Evolutionary conservation across 2,888 invertebrate species (phyloP).

Genomic region (Petrolisthes manimaculis): DNA sequence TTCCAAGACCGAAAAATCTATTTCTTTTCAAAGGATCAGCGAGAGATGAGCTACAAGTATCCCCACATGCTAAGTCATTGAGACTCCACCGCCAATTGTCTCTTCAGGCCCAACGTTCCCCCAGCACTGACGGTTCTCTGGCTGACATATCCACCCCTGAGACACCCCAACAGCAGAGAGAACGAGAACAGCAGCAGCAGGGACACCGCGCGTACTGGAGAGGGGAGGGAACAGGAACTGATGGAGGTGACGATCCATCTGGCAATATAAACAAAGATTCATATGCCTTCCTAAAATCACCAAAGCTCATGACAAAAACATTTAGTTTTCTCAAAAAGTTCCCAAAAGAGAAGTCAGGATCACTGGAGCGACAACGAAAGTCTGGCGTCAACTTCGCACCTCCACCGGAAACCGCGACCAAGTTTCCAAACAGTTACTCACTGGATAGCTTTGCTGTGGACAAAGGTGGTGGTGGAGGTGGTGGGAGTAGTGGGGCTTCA

Average conservation of each 20-base stretch:
- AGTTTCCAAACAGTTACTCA: constrained; percentile 65
- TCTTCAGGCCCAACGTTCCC: constrained; percentile 57
- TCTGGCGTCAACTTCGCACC: constrained; percentile 55
- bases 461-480: constrained; percentile 41
- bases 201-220: constrained; percentile 40
- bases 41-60: constrained; percentile 60
- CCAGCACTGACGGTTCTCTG: constrained; percentile 64
- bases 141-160: constrained; percentile 63
- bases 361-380: constrained; percentile 63
- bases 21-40: constrained; percentile 63
- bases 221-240: constrained; percentile 36
- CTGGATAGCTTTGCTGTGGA: constrained; percentile 65
- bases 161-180: constrained; percentile 56
- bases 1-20: constrained; percentile 63
- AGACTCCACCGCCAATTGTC: constrained; percentile 62
- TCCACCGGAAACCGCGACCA: constrained; percentile 48
- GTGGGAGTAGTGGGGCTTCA: constrained; percentile 41
- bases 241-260: constrained; percentile 38
- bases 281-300: constrained; percentile 62
- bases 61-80: constrained; percentile 57
- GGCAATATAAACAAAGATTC: constrained; percentile 45
- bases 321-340: constrained; percentile 64
- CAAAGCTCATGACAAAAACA: constrained; percentile 64
- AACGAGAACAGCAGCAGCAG: constrained; percentile 46
- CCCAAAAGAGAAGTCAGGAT: constrained; percentile 65